Conservation (phyloP, 2,113 vertebrate species). For the Chloroceryle aenea region DNA sequence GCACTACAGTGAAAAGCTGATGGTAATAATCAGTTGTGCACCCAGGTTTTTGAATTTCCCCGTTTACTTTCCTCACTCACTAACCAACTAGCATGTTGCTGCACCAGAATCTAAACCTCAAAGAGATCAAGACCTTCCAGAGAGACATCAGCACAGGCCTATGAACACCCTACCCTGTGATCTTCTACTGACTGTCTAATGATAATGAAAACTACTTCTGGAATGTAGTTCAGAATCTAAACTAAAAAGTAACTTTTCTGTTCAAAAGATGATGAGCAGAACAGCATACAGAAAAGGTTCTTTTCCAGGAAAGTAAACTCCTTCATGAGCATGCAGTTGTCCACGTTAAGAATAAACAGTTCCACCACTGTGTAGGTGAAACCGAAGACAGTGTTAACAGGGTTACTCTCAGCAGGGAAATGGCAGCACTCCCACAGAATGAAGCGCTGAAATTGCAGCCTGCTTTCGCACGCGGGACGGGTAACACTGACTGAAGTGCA, state of each 20-base stretch:
- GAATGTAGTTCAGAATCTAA: not conserved
- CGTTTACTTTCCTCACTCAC: not conserved
- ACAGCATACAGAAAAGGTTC: not conserved
- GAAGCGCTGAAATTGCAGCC: slow-evolving; percentile 95
- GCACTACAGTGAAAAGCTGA: not conserved
- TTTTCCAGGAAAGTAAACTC: not conserved
- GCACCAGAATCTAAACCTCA: not conserved
- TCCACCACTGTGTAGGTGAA: slow-evolving; percentile 65
- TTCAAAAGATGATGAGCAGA: not conserved
- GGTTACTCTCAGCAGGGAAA: slow-evolving; percentile 93
- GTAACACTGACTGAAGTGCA: not conserved
- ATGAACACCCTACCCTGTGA: not conserved
- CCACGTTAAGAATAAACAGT: slow-evolving; percentile 48
- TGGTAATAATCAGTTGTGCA: not conserved
- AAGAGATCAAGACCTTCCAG: not conserved
- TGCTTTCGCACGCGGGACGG: slow-evolving; percentile 76
- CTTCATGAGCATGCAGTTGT: slow-evolving; percentile 61
- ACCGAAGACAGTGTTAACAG: slow-evolving; percentile 36
- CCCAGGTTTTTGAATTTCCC: not conserved
- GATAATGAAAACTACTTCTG: not conserved
- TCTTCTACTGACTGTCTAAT: not conserved
- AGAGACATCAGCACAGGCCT: not conserved
- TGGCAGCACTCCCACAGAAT: slow-evolving; percentile 87
- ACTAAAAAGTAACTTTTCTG: not conserved
- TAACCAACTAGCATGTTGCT: not conserved